Conservation (phyloP, 2,888 invertebrate species). For the Calliopum simillimum region DNA sequence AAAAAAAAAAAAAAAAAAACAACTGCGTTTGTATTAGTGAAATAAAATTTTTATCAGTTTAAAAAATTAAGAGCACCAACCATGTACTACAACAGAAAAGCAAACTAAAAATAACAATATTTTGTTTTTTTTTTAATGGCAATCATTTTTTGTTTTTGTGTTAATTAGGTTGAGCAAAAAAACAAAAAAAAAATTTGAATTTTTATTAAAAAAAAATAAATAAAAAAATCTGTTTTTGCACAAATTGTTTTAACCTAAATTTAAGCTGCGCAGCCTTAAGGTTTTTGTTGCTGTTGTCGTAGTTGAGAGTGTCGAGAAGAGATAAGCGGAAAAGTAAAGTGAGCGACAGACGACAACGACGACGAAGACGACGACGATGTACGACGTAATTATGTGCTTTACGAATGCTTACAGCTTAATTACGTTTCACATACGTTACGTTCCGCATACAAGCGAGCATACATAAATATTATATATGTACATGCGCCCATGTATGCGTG, state of each 20-base stretch:
- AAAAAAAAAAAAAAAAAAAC: no score
- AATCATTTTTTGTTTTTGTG: no score
- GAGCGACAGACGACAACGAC: background rate
- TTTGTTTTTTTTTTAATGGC: no score
- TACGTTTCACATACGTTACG: slow-evolving; percentile 8
- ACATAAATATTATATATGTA: no score
- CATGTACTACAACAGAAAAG: no score
- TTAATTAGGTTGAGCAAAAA: no score
- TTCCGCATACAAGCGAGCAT: background rate
- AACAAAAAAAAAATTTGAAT: no score
- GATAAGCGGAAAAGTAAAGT: slow-evolving; percentile 28
- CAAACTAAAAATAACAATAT: no score
- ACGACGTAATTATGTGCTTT: slow-evolving; percentile 25
- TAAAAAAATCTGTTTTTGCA: background rate
- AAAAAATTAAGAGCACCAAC: no score
- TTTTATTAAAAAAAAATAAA: no score
- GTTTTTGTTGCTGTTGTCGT: background rate
- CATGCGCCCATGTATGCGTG: background rate
- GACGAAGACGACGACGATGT: background rate
- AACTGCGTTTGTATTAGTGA: no score
- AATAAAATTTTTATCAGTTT: no score
- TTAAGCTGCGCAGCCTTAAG: slow-evolving; percentile 8
- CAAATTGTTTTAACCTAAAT: slow-evolving; percentile 30
- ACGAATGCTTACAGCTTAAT: slow-evolving; percentile 28
- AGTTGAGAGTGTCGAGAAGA: background rate